Evolutionary conservation across 2,888 invertebrate genomes (phyloP), one percentile per base, ranked within the genome.

Genomic region (Acleris laterana): DNA sequence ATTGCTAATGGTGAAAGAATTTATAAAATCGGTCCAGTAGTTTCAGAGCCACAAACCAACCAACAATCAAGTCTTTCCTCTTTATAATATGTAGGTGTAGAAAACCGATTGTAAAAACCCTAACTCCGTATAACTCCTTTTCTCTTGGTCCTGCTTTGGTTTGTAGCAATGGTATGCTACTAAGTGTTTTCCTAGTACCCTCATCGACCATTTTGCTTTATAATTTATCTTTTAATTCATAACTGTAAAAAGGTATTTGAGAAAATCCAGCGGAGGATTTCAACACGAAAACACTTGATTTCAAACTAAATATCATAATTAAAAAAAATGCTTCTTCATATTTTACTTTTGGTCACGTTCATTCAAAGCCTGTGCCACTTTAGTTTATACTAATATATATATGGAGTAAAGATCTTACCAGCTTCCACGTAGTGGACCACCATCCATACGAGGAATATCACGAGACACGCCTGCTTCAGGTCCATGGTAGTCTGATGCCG

Each of bases 141-240:
- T 99, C 99, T 77, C 99, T 93, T 0, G 99, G 99, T 0, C 99
- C 99, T 58, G 99, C 99, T 91, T 98, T 98, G 0, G 98, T 99
- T 94, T 98, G 97, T 55, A 99, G 90, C 72, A 99, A 88, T 0
- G 99, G 99, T 87, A 99, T 99, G 79, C 95, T 96, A 79, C 97
- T 97, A 68, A 99, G 90, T 62, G 98, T 97, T 89, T 97, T 97
- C 77, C 95, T 96, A 5, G 99, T 99, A 66, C 95, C 94, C 85
- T 97, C 98, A 87, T 99, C 99, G 58, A 99, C 98, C 98, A 98
- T 98, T 79, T 74, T 85, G 53, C 60, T 62, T 64, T 69, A 56
- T 84, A 88, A 70, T 70, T 71, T 50, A 42, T 22, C 20, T 5
- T 56, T 69, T 58, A 60, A 63, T 71, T 71, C 68, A 72, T 67